Evolutionary conservation across 1,140 invertebrate genomes (phyloP).

Genomic region (Heliconius himera): DNA sequence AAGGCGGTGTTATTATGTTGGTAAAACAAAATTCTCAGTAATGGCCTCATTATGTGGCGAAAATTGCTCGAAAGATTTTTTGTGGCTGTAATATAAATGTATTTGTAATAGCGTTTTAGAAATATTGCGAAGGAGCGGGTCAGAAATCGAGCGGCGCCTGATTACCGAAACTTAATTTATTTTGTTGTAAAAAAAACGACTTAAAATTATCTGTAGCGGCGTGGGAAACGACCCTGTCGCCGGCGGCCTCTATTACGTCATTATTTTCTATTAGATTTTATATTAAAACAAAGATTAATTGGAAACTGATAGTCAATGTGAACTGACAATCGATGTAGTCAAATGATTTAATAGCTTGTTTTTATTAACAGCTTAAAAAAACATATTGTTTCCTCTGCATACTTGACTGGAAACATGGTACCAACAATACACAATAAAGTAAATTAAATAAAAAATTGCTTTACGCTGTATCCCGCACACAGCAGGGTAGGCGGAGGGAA

Average conservation of each 20-base stretch:
- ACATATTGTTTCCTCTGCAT: neutral
- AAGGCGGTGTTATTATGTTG: conserved; percentile 80
- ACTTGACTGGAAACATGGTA: neutral
- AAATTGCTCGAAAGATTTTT: conserved; percentile 80
- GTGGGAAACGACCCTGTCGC: conserved; percentile 79
- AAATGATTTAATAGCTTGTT: neutral
- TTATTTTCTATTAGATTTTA: conserved; percentile 80
- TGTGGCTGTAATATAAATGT: conserved; percentile 79
- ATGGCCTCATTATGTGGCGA: conserved; percentile 81
- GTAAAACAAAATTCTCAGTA: conserved; percentile 81
- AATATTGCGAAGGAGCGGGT: conserved; percentile 78
- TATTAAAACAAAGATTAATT: conserved; percentile 79
- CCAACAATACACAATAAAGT: neutral
- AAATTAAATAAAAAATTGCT: too few species aligned
- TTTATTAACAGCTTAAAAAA: neutral
- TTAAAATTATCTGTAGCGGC: conserved; percentile 70
- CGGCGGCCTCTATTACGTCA: conserved; percentile 78
- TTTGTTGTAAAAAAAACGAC: conserved; percentile 73
- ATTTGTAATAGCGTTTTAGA: conserved; percentile 81
- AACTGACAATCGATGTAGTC: neutral
- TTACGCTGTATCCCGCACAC: too few species aligned
- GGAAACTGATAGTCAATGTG: conserved; percentile 61
- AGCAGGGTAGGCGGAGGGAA: too few species aligned
- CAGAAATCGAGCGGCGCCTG: conserved; percentile 71
- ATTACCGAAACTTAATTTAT: conserved; percentile 81